These are phyloP conservation scores for Selenia dentaria DNA, from an alignment of 2,888 invertebrate species.

Conservation along the genomic window DNA sequence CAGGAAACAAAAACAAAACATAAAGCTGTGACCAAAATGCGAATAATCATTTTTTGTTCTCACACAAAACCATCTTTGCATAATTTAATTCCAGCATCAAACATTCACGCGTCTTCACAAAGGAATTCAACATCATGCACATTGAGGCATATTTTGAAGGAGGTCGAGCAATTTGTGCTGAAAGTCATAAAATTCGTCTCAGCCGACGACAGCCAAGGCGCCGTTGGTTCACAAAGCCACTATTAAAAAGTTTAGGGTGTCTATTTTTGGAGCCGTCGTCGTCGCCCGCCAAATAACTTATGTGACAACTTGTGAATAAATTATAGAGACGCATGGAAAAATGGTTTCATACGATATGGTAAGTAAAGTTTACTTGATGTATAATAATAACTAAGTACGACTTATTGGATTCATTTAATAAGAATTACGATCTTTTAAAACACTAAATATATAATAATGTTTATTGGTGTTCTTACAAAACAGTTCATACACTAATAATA, in stretches of 20 bases:
- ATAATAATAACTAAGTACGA: no score
- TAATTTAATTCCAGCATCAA: conserved; percentile 15
- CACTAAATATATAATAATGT: no score
- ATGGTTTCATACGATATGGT: no score
- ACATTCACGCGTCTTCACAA: conserved; percentile 10
- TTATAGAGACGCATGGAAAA: conserved; percentile 44
- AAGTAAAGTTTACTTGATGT: no score
- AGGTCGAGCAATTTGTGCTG: conserved; percentile 72
- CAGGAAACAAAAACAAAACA: no score
- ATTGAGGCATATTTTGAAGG: conserved; percentile 56
- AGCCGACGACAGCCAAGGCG: conserved; percentile 61
- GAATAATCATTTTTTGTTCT: no score
- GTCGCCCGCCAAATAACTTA: conserved; percentile 48
- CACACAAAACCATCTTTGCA: conserved; percentile 6
- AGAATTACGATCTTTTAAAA: no score
- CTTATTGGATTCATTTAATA: no score
- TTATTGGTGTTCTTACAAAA: no score
- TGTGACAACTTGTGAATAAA: conserved; percentile 67
- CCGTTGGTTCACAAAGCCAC: conserved; percentile 60
- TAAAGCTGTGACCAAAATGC: no score
- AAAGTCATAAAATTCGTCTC: conserved; percentile 74
- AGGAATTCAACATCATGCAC: conserved; percentile 38
- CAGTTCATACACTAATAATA: no score
- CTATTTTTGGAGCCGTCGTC: conserved; percentile 72
- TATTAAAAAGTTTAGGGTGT: conserved; percentile 77